phyloP scores from a whole-genome alignment of 2,113 vertebrate species.

The Odobenus rosmarus region DNA sequence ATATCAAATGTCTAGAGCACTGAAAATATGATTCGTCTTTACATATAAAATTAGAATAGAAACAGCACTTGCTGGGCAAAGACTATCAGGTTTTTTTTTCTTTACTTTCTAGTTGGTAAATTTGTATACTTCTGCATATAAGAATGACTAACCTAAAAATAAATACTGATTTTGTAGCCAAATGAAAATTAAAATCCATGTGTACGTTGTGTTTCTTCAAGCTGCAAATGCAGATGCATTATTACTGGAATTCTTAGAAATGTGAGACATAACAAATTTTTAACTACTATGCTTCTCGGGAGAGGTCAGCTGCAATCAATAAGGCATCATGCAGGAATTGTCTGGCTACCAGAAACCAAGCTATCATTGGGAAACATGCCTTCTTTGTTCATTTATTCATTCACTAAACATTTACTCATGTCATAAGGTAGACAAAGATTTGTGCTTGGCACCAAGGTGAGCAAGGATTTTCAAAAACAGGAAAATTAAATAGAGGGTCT shows the following conservation, averaged over 20 bases:
- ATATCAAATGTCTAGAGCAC: neutral
- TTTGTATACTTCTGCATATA: neutral
- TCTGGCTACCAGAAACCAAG: neutral
- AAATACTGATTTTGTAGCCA: neutral
- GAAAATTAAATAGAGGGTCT: neutral
- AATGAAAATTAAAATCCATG: conserved; percentile 24
- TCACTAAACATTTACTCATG: neutral
- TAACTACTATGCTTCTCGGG: neutral
- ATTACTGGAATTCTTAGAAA: conserved; percentile 36
- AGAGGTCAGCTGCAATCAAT: neutral
- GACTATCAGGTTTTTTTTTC: neutral
- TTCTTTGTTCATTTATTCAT: conserved; percentile 17
- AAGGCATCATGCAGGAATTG: neutral
- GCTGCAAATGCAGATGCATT: neutral
- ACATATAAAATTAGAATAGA: conserved; percentile 34
- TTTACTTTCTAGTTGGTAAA: conserved; percentile 34
- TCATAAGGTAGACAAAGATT: neutral
- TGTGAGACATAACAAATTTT: neutral
- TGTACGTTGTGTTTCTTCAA: conserved; percentile 28
- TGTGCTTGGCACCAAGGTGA: neutral
- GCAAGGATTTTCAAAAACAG: conserved; percentile 4
- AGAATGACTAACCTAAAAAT: conserved; percentile 6
- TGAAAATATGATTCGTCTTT: conserved; percentile 15
- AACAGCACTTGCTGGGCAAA: conserved; percentile 2
- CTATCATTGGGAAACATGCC: neutral